Evolutionary conservation across 2,113 vertebrate genomes (phyloP).

Genomic region (Alligator sinensis): DNA sequence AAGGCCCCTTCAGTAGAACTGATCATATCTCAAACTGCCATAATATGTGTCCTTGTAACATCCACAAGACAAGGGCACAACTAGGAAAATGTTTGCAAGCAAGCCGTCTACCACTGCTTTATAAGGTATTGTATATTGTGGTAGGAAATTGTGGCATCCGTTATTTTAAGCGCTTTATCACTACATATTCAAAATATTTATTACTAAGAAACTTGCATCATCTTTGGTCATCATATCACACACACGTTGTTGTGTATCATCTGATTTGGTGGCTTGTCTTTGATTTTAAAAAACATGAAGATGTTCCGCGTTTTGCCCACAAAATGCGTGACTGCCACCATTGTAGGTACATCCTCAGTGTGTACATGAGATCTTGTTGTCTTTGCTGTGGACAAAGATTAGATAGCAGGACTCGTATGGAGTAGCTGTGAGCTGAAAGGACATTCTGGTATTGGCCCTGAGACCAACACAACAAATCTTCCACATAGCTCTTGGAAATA

Average conservation of each 20-base stretch:
- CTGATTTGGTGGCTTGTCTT: neutral
- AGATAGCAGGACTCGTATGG: neutral
- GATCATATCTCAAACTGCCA: neutral
- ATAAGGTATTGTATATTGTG: neutral
- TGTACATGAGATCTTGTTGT: neutral
- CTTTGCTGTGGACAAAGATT: neutral
- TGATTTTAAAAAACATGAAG: neutral
- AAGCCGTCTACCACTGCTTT: neutral
- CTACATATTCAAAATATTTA: neutral
- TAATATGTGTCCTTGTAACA: neutral
- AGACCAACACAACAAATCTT: neutral
- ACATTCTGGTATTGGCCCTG: neutral
- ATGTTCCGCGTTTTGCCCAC: neutral
- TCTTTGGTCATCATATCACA: neutral
- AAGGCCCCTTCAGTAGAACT: neutral
- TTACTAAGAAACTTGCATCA: neutral
- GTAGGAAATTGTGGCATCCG: neutral
- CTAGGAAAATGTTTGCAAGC: neutral
- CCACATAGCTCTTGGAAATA: accelerated
- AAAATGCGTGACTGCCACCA: neutral
- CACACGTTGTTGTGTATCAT: neutral
- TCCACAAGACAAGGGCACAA: neutral
- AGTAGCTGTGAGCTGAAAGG: neutral
- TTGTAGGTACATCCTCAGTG: neutral
- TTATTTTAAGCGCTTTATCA: neutral